Evolutionary conservation across 2,888 invertebrate genomes (phyloP), one percentile per base, ranked within the genome.

Genomic region (Oscheius sp.): DNA sequence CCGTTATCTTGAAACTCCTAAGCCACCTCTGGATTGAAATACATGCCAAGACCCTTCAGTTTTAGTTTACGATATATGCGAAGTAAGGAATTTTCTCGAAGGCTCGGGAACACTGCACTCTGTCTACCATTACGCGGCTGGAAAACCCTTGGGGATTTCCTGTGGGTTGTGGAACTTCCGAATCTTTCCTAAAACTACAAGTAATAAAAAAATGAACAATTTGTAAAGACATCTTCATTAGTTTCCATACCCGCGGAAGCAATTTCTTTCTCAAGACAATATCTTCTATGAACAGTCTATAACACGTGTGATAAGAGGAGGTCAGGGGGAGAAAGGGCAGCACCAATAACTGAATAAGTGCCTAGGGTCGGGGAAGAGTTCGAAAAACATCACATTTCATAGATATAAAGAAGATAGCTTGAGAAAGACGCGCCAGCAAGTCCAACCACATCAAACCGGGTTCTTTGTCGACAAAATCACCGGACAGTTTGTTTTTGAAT

Each of bases 181-280:
- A n/a, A n/a, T n/a, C n/a, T n/a, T n/a, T n/a, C n/a, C n/a, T n/a
- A n/a, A n/a, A 35, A 3, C 35, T 29, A 1, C 58, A 25, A 35
- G 12, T 23, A 35, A 69, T 56, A 56, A 46, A 49, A 63, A 58
- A 29, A 69, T 29, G 18, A 61, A 59, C 12, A 18, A 64, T 59
- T 41, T 43, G 21, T n/a, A 21, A 66, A 21, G 77, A 79, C 79
- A 79, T 77, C 77, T 78, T 78, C 78, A 72, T 58, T 69, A 74
- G 77, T 77, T 76, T 78, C 80, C 80, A 77, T 77, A 80, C 80
- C 80, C 80, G 80, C 68, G 77, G 80, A 78, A 80, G 80, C 80
- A 61, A 68, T 72, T 75, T 76, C 79, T 69, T 27, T 69, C 76
- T 73, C 76, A 76, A 79, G 77, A 76, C 45, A 73, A 66, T 76